These are phyloP conservation scores for Theristicus caerulescens DNA, from an alignment of 2,113 vertebrate genomes.

Conservation along the genomic window DNA sequence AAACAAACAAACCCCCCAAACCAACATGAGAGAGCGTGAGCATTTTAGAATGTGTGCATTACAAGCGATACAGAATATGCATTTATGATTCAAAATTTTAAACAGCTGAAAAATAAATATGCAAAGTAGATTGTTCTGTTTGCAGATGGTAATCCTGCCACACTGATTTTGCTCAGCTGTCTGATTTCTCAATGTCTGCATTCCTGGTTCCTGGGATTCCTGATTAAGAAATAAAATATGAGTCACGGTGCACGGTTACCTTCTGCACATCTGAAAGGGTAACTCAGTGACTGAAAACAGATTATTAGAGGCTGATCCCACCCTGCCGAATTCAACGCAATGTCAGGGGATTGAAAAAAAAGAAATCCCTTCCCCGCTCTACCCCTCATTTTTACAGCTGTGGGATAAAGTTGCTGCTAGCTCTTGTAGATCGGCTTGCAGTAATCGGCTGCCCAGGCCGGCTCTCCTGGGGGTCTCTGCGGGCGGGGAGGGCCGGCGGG, in stretches of 20 bases:
- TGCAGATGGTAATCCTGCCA: slow-evolving; percentile 60
- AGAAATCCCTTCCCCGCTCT: neutral
- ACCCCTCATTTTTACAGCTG: neutral
- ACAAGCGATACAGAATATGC: neutral
- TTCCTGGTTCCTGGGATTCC: slow-evolving; percentile 33
- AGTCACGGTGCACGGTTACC: slow-evolving; percentile 22
- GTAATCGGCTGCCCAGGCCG: neutral
- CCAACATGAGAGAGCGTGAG: neutral
- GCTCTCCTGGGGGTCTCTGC: neutral
- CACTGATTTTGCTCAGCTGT: slow-evolving; percentile 56
- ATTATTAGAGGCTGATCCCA: neutral
- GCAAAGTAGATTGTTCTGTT: slow-evolving; percentile 55
- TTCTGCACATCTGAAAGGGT: slow-evolving; percentile 10
- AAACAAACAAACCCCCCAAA: slow-evolving; percentile 43
- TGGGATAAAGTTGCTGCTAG: neutral
- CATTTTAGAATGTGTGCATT: neutral
- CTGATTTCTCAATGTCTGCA: slow-evolving; percentile 43
- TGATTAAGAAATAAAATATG: slow-evolving; percentile 46
- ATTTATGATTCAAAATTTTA: slow-evolving; percentile 31
- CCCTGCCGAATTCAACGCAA: neutral
- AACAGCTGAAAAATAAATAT: slow-evolving; percentile 63
- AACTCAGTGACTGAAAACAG: neutral
- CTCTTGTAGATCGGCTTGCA: neutral
- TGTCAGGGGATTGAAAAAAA: neutral
- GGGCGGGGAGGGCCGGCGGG: neutral